Evolutionary conservation across 2,113 vertebrate species (phyloP).

Genomic region (Mustelus asterias): DNA sequence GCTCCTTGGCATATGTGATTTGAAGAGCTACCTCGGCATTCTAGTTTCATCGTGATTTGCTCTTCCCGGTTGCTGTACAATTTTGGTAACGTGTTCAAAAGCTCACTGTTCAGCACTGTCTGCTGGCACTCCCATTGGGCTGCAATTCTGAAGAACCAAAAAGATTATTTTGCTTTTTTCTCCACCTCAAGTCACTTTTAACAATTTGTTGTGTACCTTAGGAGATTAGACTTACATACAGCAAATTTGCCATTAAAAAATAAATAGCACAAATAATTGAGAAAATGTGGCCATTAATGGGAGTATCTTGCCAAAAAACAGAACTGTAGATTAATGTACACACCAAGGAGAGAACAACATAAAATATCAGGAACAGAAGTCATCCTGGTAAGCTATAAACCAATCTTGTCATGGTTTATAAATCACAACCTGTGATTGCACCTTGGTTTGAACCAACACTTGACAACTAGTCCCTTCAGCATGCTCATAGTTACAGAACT

Average conservation of each 20-base stretch:
- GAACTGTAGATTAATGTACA: not conserved
- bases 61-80: conserved; percentile 85
- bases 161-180: not conserved
- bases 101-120: conserved; percentile 78
- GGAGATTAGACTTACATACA: not conserved
- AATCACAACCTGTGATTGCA: not conserved
- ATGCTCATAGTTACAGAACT: not conserved
- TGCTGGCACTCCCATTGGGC: conserved; percentile 85
- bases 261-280: not conserved
- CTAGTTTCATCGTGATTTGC: conserved; percentile 74
- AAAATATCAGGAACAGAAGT: not conserved
- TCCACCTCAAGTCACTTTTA: not conserved
- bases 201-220: not conserved
- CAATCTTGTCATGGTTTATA: not conserved
- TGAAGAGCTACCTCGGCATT: conserved; percentile 71
- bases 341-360: not conserved
- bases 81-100: conserved; percentile 76
- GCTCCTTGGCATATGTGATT: conserved; percentile 81
- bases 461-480: not conserved
- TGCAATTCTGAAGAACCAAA: conserved; percentile 64
- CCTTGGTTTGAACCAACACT: not conserved
- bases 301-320: not conserved
- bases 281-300: not conserved
- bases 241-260: not conserved
- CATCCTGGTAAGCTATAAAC: not conserved